Base-by-base conservation (phyloP, 92 coral and sea anemone species). In the Galaxea fascicularis region DNA sequence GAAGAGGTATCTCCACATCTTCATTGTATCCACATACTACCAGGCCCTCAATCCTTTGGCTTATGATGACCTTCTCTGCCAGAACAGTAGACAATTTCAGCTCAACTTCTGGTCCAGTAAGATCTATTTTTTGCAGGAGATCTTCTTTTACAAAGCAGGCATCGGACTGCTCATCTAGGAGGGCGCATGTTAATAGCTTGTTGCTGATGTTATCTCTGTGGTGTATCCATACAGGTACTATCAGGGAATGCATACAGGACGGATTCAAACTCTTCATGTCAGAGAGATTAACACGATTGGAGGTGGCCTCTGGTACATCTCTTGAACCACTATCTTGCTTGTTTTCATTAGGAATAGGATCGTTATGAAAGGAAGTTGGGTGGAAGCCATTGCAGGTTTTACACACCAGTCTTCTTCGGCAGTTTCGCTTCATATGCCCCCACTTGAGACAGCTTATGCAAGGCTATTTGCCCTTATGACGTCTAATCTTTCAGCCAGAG, bases 51-150 rank as follows among this genome's bases (percentile, higher is more conserved):
- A 91, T 65, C 45, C 78, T 91, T 66, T 74, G 27, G 64, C 86
- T 44, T 6, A 74, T 51, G 4, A 87, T 46, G 9, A 47, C 51
- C 18, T 78, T 54, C 28, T 82, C 60, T 9, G 76, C 82, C 13
- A 80, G 63, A 21, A 91, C 83, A 18, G 94, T 91, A 10, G 91
- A 82, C 11, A 91, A 77, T 62, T 82, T 57, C 26, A 91, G 74
- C 15, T 78, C 65, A 4, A 82, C 63, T 26, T 82, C n/a, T n/a
- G n/a, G n/a, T n/a, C n/a, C n/a, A n/a, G n/a, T n/a, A n/a, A n/a
- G n/a, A n/a, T n/a, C n/a, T n/a, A n/a, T n/a, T n/a, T n/a, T n/a
- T n/a, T n/a, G 52, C 1, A 76, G 64, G 22, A 75, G 46, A 35
- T 76, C 29, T 9, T 69, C 66, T 46, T 47, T 88, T 0, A 82